A percentile compares a stretch with the other conserved stretches of the same genome.
These are phyloP conservation scores for Pantherophis guttatus DNA, from an alignment of 2,113 vertebrate genomes.

Conservation along the genomic window DNA sequence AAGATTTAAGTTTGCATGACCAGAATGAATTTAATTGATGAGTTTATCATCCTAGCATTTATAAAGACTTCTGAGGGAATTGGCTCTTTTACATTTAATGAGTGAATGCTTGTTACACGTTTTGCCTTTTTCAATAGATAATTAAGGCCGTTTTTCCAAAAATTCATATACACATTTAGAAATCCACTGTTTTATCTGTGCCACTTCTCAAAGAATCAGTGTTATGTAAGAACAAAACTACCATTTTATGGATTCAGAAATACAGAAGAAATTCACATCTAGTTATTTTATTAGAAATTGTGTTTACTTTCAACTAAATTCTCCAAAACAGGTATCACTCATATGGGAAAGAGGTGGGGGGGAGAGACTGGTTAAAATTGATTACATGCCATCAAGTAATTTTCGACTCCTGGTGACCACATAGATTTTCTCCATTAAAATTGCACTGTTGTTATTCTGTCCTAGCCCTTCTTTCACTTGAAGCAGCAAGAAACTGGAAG, in stretches of 20 bases:
- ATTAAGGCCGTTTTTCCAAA: constrained; percentile 42
- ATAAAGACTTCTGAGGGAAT: constrained; percentile 15
- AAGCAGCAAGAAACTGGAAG: constrained; percentile 33
- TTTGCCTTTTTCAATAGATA: constrained; percentile 47
- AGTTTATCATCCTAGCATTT: constrained; percentile 4
- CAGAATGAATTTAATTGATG: constrained; percentile 9
- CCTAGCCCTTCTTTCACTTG: constrained; percentile 22
- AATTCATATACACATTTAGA: constrained; percentile 35
- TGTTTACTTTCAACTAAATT: constrained; percentile 42
- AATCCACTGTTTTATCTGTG: constrained; percentile 41
- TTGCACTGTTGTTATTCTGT: background rate
- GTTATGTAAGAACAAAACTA: constrained; percentile 34
- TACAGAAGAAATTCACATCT: constrained; percentile 26
- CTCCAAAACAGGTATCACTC: background rate
- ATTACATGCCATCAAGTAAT: background rate
- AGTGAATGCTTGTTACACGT: constrained; percentile 41
- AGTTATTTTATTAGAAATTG: background rate
- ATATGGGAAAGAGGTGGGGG: background rate
- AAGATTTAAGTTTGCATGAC: background rate
- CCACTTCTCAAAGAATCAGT: constrained; percentile 9
- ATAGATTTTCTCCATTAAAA: background rate
- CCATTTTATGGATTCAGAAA: constrained; percentile 26
- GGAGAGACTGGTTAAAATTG: constrained; percentile 28
- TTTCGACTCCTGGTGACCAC: background rate
- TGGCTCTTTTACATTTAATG: constrained; percentile 22